Evolutionary conservation across 2,888 invertebrate species (phyloP).

Genomic region (Dicranocentrus wangi): DNA sequence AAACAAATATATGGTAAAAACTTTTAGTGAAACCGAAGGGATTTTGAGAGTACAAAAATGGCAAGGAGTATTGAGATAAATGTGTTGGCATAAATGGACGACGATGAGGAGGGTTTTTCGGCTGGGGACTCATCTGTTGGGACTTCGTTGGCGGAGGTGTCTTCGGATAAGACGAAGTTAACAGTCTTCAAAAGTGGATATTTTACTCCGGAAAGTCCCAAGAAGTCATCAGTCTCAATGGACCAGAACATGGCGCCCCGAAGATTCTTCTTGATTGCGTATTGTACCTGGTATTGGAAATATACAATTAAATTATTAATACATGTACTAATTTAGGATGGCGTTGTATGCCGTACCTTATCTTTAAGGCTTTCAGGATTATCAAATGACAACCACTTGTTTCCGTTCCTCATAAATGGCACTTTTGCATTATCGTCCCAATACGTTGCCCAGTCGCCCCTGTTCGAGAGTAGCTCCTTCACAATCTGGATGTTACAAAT

Average conservation of each 20-base stretch:
- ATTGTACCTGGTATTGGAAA: conserved; percentile 35
- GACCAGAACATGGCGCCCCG: conserved; percentile 61
- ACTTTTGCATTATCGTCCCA: conserved; percentile 83
- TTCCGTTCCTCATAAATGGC: conserved; percentile 79
- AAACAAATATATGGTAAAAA: no score
- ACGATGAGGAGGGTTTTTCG: conserved; percentile 36
- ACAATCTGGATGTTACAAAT: conserved; percentile 79
- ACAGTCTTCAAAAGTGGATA: conserved; percentile 55
- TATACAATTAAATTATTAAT: neutral
- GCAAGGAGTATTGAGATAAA: neutral
- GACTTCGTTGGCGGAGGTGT: conserved; percentile 39
- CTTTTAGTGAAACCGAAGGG: no score
- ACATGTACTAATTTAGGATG: no score
- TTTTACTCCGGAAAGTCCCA: conserved; percentile 38
- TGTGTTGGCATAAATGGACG: neutral
- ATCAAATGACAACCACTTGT: conserved; percentile 85
- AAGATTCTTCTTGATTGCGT: conserved; percentile 28
- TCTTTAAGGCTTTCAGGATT: conserved; percentile 83
- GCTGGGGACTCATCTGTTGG: conserved; percentile 41
- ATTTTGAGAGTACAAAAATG: neutral
- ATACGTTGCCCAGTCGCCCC: conserved; percentile 80
- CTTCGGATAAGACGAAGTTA: conserved; percentile 42
- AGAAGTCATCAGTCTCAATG: conserved; percentile 64
- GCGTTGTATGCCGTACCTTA: conserved; percentile 80
- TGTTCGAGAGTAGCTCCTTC: conserved; percentile 77